Conservation (phyloP, 2,888 invertebrate species). For the Drosophila tripunctata region DNA sequence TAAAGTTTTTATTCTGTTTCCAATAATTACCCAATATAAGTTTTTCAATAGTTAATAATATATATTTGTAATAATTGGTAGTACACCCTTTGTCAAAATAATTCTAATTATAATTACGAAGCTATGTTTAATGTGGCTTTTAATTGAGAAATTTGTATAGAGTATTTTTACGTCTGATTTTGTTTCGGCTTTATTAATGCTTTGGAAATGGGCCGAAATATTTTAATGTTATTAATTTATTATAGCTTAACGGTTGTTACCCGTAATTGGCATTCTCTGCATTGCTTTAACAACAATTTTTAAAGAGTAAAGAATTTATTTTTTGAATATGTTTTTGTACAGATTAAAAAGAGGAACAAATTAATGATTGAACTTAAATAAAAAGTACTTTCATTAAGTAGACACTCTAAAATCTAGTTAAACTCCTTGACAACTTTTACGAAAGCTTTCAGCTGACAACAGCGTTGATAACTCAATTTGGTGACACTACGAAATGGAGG, state of each 20-base stretch:
- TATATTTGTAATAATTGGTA: too few relatives aligned
- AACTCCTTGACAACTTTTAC: too few relatives aligned
- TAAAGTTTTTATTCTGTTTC: too few relatives aligned
- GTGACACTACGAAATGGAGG: background rate
- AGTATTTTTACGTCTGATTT: background rate
- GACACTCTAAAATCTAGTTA: too few relatives aligned
- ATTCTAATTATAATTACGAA: too few relatives aligned
- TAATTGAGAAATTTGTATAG: background rate
- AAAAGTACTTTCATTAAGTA: too few relatives aligned
- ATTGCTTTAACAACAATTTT: constrained; percentile 9
- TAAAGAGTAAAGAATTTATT: background rate
- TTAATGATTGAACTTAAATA: too few relatives aligned
- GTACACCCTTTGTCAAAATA: too few relatives aligned
- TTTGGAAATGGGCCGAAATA: constrained; percentile 59
- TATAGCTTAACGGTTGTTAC: constrained; percentile 47
- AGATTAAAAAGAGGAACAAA: too few relatives aligned
- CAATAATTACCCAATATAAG: too few relatives aligned
- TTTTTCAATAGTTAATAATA: too few relatives aligned
- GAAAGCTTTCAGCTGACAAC: constrained; percentile 6
- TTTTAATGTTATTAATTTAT: constrained; percentile 68
- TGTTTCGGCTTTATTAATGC: background rate
- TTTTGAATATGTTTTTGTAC: constrained; percentile 1
- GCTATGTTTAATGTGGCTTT: too few relatives aligned
- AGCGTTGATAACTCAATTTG: constrained; percentile 49
- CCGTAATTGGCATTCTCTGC: constrained; percentile 51